phyloP scores from a whole-genome alignment of 2,113 vertebrate genomes.

The Nyctereutes procyonoides region DNA sequence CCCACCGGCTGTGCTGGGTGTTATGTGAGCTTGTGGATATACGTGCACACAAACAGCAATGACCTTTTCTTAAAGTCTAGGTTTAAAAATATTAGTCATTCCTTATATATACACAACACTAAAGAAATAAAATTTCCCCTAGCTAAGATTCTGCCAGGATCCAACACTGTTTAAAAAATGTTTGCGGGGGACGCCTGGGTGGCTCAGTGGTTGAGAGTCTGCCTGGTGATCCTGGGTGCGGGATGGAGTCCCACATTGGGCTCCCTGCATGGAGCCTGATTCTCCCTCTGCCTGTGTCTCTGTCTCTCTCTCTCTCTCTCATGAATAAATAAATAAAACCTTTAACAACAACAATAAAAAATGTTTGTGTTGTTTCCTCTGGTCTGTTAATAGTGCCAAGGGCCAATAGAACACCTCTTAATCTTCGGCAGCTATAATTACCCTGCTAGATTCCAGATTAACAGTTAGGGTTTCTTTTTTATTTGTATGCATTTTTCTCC shows the following conservation, averaged over 20 bases:
- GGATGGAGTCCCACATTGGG: too few species aligned
- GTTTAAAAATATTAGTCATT: background rate
- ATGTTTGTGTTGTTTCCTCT: background rate
- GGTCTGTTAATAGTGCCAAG: background rate
- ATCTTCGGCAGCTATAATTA: conserved; percentile 33
- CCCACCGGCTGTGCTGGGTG: background rate
- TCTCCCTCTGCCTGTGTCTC: too few species aligned
- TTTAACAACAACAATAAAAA: background rate
- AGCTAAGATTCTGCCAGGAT: conserved; percentile 18
- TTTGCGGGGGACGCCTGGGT: background rate
- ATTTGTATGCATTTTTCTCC: conserved; percentile 35
- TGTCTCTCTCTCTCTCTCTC: too few species aligned
- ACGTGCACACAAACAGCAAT: background rate
- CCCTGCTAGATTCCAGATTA: background rate
- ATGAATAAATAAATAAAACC: too few species aligned
- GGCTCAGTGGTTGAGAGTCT: too few species aligned
- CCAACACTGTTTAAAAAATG: background rate
- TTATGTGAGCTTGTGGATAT: background rate
- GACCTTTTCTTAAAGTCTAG: background rate
- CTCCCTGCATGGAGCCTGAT: too few species aligned
- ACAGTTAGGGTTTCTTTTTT: background rate
- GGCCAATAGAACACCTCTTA: background rate
- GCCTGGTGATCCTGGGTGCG: too few species aligned
- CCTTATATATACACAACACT: background rate
- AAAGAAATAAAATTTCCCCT: background rate